These are phyloP conservation scores for Glaucomys volans DNA, from an alignment of 2,113 vertebrate genomes.

Conservation along the genomic window DNA sequence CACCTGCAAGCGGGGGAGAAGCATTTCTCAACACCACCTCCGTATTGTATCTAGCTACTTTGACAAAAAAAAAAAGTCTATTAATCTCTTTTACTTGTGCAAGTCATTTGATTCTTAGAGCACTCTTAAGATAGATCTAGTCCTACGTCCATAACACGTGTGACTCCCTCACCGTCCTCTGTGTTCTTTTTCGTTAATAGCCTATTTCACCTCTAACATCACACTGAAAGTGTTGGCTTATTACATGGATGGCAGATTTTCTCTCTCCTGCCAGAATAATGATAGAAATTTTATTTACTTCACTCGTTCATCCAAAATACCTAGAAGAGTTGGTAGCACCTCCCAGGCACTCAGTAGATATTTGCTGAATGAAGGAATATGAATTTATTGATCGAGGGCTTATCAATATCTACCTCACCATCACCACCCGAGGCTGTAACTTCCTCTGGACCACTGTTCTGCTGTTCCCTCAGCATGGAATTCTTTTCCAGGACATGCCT, in stretches of 20 bases:
- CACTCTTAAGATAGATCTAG: not conserved
- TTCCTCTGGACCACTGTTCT: not conserved
- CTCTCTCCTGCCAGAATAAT: not conserved
- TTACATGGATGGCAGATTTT: not conserved
- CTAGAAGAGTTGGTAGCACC: not conserved
- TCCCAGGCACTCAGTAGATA: not conserved
- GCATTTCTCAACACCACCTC: not conserved
- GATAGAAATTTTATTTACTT: not conserved
- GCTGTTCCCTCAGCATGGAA: not conserved
- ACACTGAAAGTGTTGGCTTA: not conserved
- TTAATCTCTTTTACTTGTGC: not conserved
- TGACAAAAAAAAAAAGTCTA: not conserved
- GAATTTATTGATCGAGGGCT: not conserved
- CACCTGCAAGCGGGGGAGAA: not conserved
- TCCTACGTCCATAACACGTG: not conserved
- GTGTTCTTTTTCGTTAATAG: not conserved
- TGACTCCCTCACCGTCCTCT: not conserved
- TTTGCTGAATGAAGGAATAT: not conserved
- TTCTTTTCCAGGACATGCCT: not conserved
- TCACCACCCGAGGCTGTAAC: not conserved
- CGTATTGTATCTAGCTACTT: not conserved
- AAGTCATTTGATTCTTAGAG: not conserved
- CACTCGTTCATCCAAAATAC: not conserved
- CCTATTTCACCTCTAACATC: not conserved
- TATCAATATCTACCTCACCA: not conserved